A percentile compares a stretch with the other conserved stretches of the same genome.
Conservation (phyloP, 2,113 vertebrate species). For the Mobula birostris region DNA sequence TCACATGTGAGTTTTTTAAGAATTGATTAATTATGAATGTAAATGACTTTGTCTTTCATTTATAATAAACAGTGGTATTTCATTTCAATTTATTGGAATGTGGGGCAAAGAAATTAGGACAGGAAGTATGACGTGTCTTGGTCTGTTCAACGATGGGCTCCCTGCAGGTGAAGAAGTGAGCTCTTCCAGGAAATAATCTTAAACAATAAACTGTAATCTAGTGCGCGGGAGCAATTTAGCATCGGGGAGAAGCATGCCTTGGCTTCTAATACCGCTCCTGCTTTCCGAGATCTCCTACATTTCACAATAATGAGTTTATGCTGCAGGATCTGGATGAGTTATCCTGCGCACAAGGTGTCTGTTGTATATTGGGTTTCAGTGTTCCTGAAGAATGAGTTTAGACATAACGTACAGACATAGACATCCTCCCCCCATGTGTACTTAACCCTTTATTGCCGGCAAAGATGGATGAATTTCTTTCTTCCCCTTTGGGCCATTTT, state of each 20-base stretch:
- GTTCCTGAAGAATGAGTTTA: background rate
- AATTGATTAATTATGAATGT: background rate
- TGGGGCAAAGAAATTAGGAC: background rate
- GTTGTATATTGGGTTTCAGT: background rate
- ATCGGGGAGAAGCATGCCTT: background rate
- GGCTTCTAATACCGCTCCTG: background rate
- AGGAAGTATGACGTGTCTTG: background rate
- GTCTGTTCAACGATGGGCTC: background rate
- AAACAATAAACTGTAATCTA: background rate
- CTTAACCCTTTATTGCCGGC: background rate
- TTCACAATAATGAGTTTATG: background rate
- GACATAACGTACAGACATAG: background rate
- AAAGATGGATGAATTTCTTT: background rate
- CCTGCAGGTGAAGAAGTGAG: background rate
- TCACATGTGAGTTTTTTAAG: background rate
- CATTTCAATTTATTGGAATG: background rate
- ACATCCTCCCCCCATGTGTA: background rate
- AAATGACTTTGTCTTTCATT: background rate
- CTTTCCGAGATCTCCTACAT: background rate
- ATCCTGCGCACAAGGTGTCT: background rate
- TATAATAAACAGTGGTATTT: background rate
- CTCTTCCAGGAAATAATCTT: constrained; percentile 2
- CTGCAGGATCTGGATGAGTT: background rate
- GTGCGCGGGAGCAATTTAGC: background rate
- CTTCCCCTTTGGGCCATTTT: too few relatives aligned